Percentiles rank a stretch among this genome's conserved stretches.
Evolutionary conservation across 2,113 vertebrate species (phyloP).

Genomic region (Zosterops japonicus): DNA sequence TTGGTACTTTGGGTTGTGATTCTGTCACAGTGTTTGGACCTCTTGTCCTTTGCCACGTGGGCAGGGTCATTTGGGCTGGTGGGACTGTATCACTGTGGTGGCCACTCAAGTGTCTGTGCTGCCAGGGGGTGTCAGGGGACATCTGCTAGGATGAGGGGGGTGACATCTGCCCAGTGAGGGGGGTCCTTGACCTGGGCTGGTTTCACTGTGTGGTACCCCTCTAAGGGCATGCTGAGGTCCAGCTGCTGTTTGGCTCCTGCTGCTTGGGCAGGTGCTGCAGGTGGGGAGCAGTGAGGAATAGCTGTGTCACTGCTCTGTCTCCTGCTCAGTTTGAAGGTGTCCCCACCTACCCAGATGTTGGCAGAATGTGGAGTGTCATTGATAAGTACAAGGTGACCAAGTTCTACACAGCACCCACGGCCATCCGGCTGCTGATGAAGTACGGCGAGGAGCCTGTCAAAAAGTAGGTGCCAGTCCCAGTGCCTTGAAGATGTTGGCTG

Average conservation of each 20-base stretch:
- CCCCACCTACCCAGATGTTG: slow-evolving; percentile 89
- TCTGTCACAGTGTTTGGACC: neutral
- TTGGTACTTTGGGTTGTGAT: neutral
- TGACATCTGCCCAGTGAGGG: neutral
- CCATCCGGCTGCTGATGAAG: slow-evolving; percentile 96
- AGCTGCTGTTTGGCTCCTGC: neutral
- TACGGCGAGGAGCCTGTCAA: slow-evolving; percentile 89
- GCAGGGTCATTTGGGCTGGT: neutral
- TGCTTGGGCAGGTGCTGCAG: neutral
- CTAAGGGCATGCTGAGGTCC: rapidly evolving
- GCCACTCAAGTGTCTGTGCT: neutral
- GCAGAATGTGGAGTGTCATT: slow-evolving; percentile 90
- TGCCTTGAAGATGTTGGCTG: rapidly evolving
- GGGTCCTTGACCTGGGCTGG: neutral
- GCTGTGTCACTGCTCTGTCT: slow-evolving; percentile 34
- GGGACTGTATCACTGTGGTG: neutral
- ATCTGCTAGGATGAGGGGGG: neutral
- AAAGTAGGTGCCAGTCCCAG: slow-evolving; percentile 76
- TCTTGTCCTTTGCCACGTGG: rapidly evolving
- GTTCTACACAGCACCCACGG: slow-evolving; percentile 97
- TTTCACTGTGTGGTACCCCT: neutral
- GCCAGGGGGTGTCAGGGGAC: neutral
- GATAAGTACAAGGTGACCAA: slow-evolving; percentile 96
- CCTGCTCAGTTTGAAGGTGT: slow-evolving; percentile 92
- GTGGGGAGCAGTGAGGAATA: neutral